phyloP scores from a whole-genome alignment of 1,140 invertebrate genomes.

The Orchestia grillus region DNA sequence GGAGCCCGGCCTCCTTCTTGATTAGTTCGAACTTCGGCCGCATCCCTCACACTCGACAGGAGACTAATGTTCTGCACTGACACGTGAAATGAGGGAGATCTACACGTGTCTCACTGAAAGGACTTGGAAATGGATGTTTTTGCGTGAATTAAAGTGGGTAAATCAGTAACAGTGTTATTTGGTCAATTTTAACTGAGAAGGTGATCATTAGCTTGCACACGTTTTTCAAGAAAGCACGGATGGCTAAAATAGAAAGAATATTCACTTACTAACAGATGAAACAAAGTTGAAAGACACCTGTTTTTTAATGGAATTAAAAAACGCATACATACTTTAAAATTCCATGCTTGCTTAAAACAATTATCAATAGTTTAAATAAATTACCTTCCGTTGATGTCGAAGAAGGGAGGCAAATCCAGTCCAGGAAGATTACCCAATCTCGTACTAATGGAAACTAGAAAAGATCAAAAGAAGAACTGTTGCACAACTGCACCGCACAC shows the following conservation, averaged over 20 bases:
- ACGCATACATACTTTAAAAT: background rate
- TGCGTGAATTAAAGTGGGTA: background rate
- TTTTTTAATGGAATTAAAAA: background rate
- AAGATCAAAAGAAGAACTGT: background rate
- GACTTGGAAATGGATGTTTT: background rate
- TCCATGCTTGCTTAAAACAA: background rate
- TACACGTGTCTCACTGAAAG: background rate
- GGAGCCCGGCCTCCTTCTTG: background rate
- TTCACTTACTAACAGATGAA: background rate
- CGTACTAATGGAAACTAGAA: background rate
- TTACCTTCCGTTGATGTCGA: background rate
- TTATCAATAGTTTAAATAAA: background rate
- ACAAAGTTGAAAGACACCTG: background rate
- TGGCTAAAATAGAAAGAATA: background rate
- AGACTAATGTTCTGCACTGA: background rate
- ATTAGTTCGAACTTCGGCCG: background rate
- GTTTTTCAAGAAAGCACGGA: background rate
- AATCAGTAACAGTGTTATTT: background rate
- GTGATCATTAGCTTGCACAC: background rate
- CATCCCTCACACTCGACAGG: background rate
- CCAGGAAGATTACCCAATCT: background rate
- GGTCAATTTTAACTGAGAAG: no score
- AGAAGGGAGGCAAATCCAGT: background rate
- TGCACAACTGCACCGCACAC: background rate
- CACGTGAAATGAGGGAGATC: background rate